Evolutionary conservation across 2,888 invertebrate genomes (phyloP), one percentile per base, ranked within the genome.

Genomic region (Apotomis turbidana): DNA sequence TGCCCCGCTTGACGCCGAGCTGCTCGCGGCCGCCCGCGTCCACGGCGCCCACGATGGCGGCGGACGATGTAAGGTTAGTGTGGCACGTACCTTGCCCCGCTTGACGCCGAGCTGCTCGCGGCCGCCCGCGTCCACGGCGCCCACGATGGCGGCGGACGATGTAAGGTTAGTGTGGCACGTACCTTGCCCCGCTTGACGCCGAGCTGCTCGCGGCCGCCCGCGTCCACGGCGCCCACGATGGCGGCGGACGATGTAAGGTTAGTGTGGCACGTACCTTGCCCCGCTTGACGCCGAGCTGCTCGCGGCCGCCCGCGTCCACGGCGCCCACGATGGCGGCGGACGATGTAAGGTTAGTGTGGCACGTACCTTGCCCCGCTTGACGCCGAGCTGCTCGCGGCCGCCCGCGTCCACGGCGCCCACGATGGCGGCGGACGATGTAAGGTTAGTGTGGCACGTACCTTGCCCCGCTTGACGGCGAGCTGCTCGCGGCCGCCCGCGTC

Each of bases 361-460:
- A 27, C 44, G 75, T 78, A 93, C 93, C 89, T 89, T 90, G 74
- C 93, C 92, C 69, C 90, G 82, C 36, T 79, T 77, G 0, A 88
- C 85, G 4, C 91, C 91, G 59, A 88, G 80, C 75, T 93, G 92
- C 68, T 92, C 88, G n/a, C 90, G 80, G 0, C 93, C 93, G 62
- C 91, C 88, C 59, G 92, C 88, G 76, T 95, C 95, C 54, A 94
- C 93, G 0, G 93, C 94, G 74, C 95, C 92, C 60, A 93, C 93
- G 15, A 93, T 90, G 5, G 91, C 79, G 27, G 93, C 92, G 4
- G 90, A 88, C 8, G 87, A 27, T 27, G 27, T 2, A 27, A 27
- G 27, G 27, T 27, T 0, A 2, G 27, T 27, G 27, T 27, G 27
- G 27, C 2, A 27, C 44, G 75, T 78, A 93, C 93, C 89, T 89